phyloP scores from a whole-genome alignment of 2,888 invertebrate species.

The Mythimna impura region DNA sequence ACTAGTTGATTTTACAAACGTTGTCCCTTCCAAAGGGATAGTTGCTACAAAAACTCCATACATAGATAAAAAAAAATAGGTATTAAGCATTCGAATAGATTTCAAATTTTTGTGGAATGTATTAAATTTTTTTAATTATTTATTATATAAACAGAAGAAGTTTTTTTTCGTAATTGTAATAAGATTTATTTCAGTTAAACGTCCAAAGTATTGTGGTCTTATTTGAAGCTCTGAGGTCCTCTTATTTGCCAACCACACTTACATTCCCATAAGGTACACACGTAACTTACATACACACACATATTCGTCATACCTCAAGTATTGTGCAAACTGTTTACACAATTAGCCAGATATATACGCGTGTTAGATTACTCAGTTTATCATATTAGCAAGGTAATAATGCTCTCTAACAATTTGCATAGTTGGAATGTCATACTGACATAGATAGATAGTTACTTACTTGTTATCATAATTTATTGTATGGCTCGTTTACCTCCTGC shows the following conservation, averaged over 20 bases:
- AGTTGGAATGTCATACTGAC: constrained; percentile 15
- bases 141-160: too few species aligned
- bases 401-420: constrained; percentile 47
- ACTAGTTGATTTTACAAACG: too few species aligned
- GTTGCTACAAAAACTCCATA: too few species aligned
- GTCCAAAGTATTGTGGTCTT: too few species aligned
- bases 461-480: neutral
- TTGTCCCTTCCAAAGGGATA: too few species aligned
- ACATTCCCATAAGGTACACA: neutral
- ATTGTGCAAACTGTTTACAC: constrained; percentile 46
- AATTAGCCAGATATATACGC: constrained; percentile 44
- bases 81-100: too few species aligned
- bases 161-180: too few species aligned
- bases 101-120: too few species aligned
- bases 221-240: too few species aligned
- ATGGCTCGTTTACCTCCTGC: neutral
- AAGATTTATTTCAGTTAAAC: too few species aligned
- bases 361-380: constrained; percentile 55
- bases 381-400: constrained; percentile 49
- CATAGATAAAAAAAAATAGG: too few species aligned
- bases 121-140: too few species aligned
- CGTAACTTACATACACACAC: constrained; percentile 1
- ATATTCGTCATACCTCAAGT: constrained; percentile 32
- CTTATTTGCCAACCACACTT: neutral
- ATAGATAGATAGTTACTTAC: neutral